A percentile compares a stretch with the other conserved stretches of the same genome.
These are phyloP conservation scores for Ophiodon elongatus DNA, from an alignment of 2,113 vertebrate genomes.

Conservation along the genomic window DNA sequence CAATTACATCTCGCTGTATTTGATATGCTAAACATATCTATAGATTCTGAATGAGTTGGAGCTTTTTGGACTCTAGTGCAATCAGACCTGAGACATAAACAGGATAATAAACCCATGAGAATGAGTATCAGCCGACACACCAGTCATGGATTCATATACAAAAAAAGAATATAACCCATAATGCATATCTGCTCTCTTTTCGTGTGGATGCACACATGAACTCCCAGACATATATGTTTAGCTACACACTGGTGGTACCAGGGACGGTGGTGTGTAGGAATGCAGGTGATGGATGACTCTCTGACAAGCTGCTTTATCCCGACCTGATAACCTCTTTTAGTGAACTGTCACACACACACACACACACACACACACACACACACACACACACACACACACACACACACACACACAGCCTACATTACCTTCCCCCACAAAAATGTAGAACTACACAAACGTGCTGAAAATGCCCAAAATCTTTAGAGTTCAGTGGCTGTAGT, in stretches of 20 bases:
- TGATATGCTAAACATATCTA: neutral
- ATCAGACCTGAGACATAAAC: neutral
- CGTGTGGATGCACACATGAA: neutral
- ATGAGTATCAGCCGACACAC: neutral
- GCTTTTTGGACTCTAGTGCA: neutral
- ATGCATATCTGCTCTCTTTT: neutral
- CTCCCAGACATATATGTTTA: neutral
- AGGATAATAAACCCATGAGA: neutral
- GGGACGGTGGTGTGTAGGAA: conserved; percentile 76
- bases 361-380: conserved; percentile 17
- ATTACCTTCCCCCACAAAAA: neutral
- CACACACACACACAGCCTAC: conserved; percentile 3
- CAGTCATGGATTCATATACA: neutral
- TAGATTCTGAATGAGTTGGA: neutral
- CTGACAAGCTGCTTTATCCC: conserved; percentile 63
- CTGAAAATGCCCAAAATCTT: neutral
- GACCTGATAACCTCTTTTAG: conserved; percentile 74
- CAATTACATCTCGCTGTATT: neutral
- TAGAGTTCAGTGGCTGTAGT: neutral
- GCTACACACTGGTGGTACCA: conserved; percentile 71
- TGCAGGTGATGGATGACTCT: conserved; percentile 76
- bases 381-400: conserved; percentile 18
- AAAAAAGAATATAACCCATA: neutral
- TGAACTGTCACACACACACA: conserved; percentile 44
- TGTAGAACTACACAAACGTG: neutral